Base-by-base conservation (phyloP, 2,888 invertebrate species). In the Agonopterix subpropinquella region DNA sequence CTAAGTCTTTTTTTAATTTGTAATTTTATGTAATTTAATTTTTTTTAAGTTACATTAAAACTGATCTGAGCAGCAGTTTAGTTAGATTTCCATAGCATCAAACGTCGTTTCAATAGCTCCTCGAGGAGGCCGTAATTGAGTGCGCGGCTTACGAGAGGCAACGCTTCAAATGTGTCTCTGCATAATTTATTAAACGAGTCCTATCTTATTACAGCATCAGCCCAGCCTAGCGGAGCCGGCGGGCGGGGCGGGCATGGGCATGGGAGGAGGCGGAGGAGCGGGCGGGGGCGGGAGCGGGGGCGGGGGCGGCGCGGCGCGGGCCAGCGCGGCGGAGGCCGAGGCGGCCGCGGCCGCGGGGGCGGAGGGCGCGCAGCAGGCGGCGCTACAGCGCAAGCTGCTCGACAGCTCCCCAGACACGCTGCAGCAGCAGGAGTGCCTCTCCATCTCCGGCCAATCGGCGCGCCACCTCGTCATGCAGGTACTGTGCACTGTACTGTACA, bases 341-440 rank as follows among this genome's bases (percentile, higher is more conserved):
- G 59, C 92, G 92, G 59, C 92, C 92, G 64, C 92, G 92, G 67
- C 92, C 90, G 64, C 92, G 92, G 92, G 92, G 89, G 46, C 91
- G 90, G 53, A 91, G 91, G 48, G 48, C 62, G 94, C 94, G 36
- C 93, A 92, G 74, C 94, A 93, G 76, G 95, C 95, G 9, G 85
- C 95, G 46, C 98, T 50, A 96, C 96, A 50, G 96, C 96, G 39
- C 96, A 98, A 51, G 89, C 89, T 94, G 69, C 94, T 95, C 65
- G 94, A 94, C 67, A 91, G 91, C 52, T 93, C 94, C 74, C 93
- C 93, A 28, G 93, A 94, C 82, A 95, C 66, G 53, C 97, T 44
- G 96, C 96, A 39, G 96, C 96, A 8, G 97, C 93, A 93, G 65
- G 94, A 94, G 71, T 93, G 91, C 61, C 93, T 94, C 91, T 93